Evolutionary conservation across 2,113 vertebrate genomes (phyloP), one percentile per base, ranked within the genome.

Genomic region (Phycodurus eques): DNA sequence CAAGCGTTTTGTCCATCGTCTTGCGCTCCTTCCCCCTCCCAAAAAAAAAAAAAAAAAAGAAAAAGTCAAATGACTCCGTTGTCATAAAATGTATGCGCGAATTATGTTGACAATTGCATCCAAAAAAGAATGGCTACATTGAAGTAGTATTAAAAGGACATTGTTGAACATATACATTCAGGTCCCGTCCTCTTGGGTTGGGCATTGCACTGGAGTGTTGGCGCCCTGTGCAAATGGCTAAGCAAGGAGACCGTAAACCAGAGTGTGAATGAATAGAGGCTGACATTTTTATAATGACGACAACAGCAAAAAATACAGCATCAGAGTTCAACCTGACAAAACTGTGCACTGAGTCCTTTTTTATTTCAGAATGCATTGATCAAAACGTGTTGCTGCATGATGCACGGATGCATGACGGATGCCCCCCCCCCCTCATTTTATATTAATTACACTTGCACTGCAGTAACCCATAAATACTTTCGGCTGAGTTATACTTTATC

Each of bases 271-370:
- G 78, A 83, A 90, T 85, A 19, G 83, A 85, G 79, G 75, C 75
- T 85, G 78, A 76, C 78, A 67, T 86, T 80, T 87, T 85, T 73
- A 82, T 77, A 83, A 88, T 83, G 79, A 87, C 72, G 82, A 65
- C 83, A 85, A 81, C 82, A 87, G 81, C 61, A 71, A 71, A 65
- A 63, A 83, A 88, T 86, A 84, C 7, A 81, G 62, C 59, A 72
- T 73, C 78, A 74, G 33, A 75, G 61, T 79, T 85, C 81, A 80
- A 67, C 4, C 19, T 60, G 60, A 51, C 67, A 80, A 62, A 74
- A 79, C 61, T 72, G 49, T 44, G 64, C 19, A 44, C 72, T 46
- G 20, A 39, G 56, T 74, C 75, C 72, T 70, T 70, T 85, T 80
- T 80, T 63, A 87, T 76, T 79, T 84, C 62, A 80, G 68, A 75